Conservation (phyloP, 2,888 invertebrate species). For the Pterostichus niger region DNA sequence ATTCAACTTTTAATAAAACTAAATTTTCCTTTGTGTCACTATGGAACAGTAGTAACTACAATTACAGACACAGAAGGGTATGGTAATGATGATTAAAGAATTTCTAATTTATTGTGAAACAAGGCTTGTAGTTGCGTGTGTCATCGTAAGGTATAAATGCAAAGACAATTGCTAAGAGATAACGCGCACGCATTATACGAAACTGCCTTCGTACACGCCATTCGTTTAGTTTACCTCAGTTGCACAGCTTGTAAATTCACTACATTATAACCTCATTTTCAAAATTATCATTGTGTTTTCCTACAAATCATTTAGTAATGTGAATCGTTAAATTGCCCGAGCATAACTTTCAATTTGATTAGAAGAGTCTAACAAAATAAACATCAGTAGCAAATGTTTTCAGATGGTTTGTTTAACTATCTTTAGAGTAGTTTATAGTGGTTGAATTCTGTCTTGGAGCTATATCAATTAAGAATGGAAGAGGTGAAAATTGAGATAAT, state of each 20-base stretch:
- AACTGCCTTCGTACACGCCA: constrained; percentile 23
- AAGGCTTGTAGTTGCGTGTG: constrained; percentile 12
- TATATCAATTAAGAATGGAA: too few species aligned
- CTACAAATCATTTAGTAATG: too few species aligned
- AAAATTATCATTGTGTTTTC: not conserved
- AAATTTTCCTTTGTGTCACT: constrained; percentile 1
- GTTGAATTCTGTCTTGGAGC: too few species aligned
- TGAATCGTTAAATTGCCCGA: too few species aligned
- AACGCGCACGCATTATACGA: constrained; percentile 33
- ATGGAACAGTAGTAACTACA: constrained; percentile 5
- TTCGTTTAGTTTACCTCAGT: constrained; percentile 14
- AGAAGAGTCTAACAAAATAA: too few species aligned
- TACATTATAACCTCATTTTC: constrained; percentile 6
- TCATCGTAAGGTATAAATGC: constrained; percentile 42
- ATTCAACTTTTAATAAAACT: constrained; percentile 7
- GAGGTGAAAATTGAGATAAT: too few species aligned
- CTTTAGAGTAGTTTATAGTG: too few species aligned
- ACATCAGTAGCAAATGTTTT: too few species aligned
- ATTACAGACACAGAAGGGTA: constrained; percentile 31
- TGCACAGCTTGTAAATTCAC: not conserved
- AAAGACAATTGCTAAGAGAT: constrained; percentile 33
- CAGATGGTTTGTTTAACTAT: too few species aligned
- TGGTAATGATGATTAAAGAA: constrained; percentile 46
- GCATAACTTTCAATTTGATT: too few species aligned
- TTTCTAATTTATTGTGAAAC: constrained; percentile 52